Evolutionary conservation across 2,113 vertebrate species (phyloP).

Genomic region (Stercorarius parasiticus): DNA sequence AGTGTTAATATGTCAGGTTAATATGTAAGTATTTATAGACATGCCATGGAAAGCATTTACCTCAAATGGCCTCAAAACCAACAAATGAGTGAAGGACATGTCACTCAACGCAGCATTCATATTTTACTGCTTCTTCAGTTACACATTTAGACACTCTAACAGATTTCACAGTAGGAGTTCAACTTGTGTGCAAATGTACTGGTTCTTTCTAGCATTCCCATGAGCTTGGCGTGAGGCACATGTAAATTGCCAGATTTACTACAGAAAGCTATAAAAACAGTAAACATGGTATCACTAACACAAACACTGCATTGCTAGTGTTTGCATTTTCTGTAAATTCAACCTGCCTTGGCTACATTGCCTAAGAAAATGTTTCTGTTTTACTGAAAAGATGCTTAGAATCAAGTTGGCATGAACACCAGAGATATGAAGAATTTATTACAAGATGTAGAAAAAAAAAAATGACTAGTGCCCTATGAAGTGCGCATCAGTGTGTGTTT

Average conservation of each 20-base stretch:
- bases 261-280: not conserved
- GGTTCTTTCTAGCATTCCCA: not conserved
- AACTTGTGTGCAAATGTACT: not conserved
- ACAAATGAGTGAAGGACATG: not conserved
- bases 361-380: not conserved
- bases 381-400: not conserved
- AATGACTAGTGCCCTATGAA: not conserved
- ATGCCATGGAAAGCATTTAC: not conserved
- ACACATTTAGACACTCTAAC: not conserved
- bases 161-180: not conserved
- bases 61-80: not conserved
- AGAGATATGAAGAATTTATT: not conserved
- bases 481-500: not conserved
- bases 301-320: not conserved
- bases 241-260: not conserved
- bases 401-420: not conserved
- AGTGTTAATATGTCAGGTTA: not conserved
- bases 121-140: not conserved
- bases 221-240: not conserved
- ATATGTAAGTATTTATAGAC: conserved; percentile 38
- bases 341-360: not conserved
- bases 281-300: not conserved
- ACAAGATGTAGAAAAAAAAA: not conserved
- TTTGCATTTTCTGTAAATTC: not conserved
- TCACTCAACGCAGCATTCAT: not conserved